Conservation (phyloP, 2,113 vertebrate genomes). For the Brachirus orientalis region DNA sequence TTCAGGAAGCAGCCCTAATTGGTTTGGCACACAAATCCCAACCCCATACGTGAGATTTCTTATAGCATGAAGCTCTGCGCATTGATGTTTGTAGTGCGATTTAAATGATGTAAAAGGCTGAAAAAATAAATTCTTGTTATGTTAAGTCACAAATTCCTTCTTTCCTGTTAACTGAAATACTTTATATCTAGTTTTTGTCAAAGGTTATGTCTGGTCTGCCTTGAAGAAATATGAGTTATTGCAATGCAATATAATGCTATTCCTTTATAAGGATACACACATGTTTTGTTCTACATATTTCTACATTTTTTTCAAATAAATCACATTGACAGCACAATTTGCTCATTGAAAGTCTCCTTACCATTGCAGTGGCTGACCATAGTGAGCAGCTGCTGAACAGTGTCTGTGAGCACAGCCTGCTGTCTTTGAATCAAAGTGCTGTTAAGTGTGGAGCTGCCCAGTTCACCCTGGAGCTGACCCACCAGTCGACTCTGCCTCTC, state of each 20-base stretch:
- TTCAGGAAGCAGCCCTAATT: constrained; percentile 37
- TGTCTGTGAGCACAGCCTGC: constrained; percentile 79
- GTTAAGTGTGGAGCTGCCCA: constrained; percentile 77
- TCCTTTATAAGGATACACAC: no score
- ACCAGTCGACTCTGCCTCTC: constrained; percentile 78
- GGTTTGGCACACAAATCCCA: constrained; percentile 39
- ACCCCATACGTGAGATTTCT: constrained; percentile 38
- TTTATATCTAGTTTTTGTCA: no score
- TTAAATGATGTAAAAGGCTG: no score
- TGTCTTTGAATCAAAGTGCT: constrained; percentile 81
- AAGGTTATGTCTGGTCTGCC: no score
- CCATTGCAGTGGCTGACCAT: constrained; percentile 81
- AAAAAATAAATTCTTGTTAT: no score
- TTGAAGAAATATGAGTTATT: no score
- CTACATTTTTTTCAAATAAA: neutral
- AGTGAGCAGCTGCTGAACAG: constrained; percentile 78
- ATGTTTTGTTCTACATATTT: no score
- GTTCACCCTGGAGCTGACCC: constrained; percentile 78
- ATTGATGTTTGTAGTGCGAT: neutral
- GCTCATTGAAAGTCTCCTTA: constrained; percentile 44
- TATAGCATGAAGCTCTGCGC: constrained; percentile 16
- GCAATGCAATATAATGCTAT: no score
- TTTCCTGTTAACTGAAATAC: no score
- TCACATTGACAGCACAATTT: neutral
- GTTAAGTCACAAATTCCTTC: no score